Conservation (phyloP, 2,888 invertebrate genomes). For the Acronicta leporina region DNA sequence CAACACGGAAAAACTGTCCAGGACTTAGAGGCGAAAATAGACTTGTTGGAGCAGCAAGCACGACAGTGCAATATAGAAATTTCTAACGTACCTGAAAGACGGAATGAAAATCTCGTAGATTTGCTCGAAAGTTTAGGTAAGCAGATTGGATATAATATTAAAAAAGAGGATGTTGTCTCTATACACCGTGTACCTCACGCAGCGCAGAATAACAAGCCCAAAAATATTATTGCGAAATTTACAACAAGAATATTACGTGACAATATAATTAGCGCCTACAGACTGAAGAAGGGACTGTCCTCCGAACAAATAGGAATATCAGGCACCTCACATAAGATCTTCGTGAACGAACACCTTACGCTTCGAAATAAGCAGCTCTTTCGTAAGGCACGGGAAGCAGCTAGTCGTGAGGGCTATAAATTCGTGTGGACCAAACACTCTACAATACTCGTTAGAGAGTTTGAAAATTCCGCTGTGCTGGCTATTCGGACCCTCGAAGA, state of each 20-base stretch:
- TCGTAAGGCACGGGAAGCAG: conserved; percentile 13
- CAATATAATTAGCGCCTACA: conserved; percentile 5
- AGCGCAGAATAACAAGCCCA: conserved; percentile 3
- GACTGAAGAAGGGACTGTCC: conserved; percentile 6
- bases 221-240: conserved; percentile 7
- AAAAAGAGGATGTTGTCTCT: background rate
- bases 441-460: conserved; percentile 6
- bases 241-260: conserved; percentile 8
- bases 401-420: conserved; percentile 2
- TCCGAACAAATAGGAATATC: conserved; percentile 7
- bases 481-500: conserved; percentile 1
- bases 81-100: conserved; percentile 18
- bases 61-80: conserved; percentile 22
- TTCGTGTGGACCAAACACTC: conserved; percentile 16
- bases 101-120: conserved; percentile 12
- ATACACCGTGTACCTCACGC: conserved; percentile 15
- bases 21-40: conserved; percentile 10
- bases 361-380: conserved; percentile 10
- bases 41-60: conserved; percentile 24
- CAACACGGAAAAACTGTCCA: background rate
- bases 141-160: conserved; percentile 2
- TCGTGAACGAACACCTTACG: conserved; percentile 13
- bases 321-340: conserved; percentile 11
- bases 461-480: background rate
- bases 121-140: conserved; percentile 10